These are phyloP conservation scores for Cydia splendana DNA, from an alignment of 1,140 invertebrate species.

Conservation along the genomic window DNA sequence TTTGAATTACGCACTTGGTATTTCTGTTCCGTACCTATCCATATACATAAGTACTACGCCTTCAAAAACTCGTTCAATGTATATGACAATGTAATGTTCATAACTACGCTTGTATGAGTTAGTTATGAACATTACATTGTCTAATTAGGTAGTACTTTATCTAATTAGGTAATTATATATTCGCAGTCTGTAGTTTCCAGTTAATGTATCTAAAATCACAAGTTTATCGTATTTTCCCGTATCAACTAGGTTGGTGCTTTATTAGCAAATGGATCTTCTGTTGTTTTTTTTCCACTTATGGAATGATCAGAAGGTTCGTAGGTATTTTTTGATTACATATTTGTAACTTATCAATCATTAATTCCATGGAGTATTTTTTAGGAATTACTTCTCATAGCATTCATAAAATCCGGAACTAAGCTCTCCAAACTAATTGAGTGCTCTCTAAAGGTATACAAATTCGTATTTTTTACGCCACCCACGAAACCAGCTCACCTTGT, in stretches of 20 bases:
- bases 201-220: not conserved
- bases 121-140: no score
- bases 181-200: not conserved
- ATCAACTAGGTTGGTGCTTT: not conserved
- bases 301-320: no score
- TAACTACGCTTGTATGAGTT: no score
- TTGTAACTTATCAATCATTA: no score
- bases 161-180: not conserved
- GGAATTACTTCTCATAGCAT: not conserved
- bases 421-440: not conserved
- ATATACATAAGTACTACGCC: no score
- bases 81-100: not conserved
- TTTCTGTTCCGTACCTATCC: no score
- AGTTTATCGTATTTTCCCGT: not conserved
- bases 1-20: no score
- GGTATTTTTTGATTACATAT: no score
- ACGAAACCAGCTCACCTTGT: conserved; percentile 58
- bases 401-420: not conserved
- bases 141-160: not conserved
- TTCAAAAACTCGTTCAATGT: no score
- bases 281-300: no score
- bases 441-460: conserved; percentile 33
- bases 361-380: not conserved
- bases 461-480: conserved; percentile 51
- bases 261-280: no score